These are phyloP conservation scores for Acleris sparsana DNA, from an alignment of 2,888 invertebrate species.

Conservation along the genomic window DNA sequence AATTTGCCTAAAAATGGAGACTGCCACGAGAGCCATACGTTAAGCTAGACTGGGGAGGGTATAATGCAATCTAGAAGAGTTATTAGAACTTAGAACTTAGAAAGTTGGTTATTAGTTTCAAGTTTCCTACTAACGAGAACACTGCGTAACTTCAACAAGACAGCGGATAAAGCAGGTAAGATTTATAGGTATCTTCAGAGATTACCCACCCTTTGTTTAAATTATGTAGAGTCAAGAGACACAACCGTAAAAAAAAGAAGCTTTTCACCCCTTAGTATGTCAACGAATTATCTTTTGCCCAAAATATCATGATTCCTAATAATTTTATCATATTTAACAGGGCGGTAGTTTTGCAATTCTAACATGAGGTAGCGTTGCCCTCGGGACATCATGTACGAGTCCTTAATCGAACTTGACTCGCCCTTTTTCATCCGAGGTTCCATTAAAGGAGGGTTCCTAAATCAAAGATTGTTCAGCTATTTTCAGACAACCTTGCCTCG, in stretches of 20 bases:
- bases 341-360: conserved; percentile 40
- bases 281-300: background rate
- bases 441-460: conserved; percentile 3
- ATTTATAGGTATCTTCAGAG: conserved; percentile 1
- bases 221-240: background rate
- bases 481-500: background rate
- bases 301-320: background rate
- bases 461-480: conserved; percentile 17
- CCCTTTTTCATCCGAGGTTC: conserved; percentile 38
- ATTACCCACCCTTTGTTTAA: too few relatives aligned
- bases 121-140: background rate
- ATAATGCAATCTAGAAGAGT: too few relatives aligned
- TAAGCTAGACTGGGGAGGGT: too few relatives aligned
- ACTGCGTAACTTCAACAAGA: background rate
- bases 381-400: conserved; percentile 38
- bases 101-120: background rate
- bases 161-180: conserved; percentile 5
- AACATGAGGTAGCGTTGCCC: conserved; percentile 42
- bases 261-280: background rate
- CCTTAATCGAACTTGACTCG: conserved; percentile 45
- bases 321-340: conserved; percentile 8
- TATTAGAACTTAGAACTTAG: too few relatives aligned
- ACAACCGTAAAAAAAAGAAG: background rate
- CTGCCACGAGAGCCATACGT: background rate
- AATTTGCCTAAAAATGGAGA: conserved; percentile 11